Percentiles rank a stretch among this genome's conserved stretches.
Evolutionary conservation across 2,113 vertebrate species (phyloP).

Genomic region (Danio rerio): GRCz12tu NC_133186.1:15201001-15201500

Average conservation of each 20-base stretch:
- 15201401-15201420: conserved; percentile 89
- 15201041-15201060: conserved; percentile 15
- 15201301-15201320: neutral
- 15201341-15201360: neutral
- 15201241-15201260: conserved; percentile 91
- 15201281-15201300: conserved; percentile 89
- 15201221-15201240: conserved; percentile 82
- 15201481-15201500: neutral
- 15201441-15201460: conserved; percentile 91
- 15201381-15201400: conserved; percentile 85
- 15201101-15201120: conserved; percentile 79
- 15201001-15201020: too few relatives aligned
- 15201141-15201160: conserved; percentile 75
- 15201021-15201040: too few relatives aligned
- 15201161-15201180: neutral
- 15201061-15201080: conserved; percentile 85
- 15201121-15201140: conserved; percentile 89
- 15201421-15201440: conserved; percentile 84
- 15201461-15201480: conserved; percentile 85
- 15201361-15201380: neutral
- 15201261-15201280: conserved; percentile 85
- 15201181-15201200: neutral
- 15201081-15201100: conserved; percentile 87
- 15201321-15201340: neutral
- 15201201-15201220: neutral